Evolutionary conservation across 2,888 invertebrate species (phyloP), one percentile per base, ranked within the genome.

Genomic region (Chymomyza amoena): DNA sequence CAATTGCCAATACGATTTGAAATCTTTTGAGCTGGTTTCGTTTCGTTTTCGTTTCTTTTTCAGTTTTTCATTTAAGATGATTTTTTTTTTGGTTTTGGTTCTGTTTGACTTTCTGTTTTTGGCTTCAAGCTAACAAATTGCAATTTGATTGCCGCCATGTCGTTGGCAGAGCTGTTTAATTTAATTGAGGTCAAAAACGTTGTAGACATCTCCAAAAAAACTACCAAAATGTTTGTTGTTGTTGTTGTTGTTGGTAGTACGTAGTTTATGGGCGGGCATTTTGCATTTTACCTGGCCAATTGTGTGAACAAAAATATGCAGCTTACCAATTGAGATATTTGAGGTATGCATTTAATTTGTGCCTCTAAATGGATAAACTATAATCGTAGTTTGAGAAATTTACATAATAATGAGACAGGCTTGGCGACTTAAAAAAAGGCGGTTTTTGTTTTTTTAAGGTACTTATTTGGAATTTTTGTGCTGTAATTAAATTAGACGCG

Each of bases 121-220:
- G 76, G 70, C 52, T 72, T 63, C 18, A 39, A 15, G 59, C 61
- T 68, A 61, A 75, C 84, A 86, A 85, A 85, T 84, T 84, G 80
- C 82, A 76, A 79, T 80, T 86, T 85, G 75, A 85, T 86, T 85
- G 84, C 73, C 61, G 84, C 73, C 61, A 76, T 70, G 63, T 67
- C 64, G 57, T 57, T 25, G 57, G 15, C 57, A 63, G 57, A 69
- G 61, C 18, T 64, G 69, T 66, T 77, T 70, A 59, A 74, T 75
- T 66, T 77, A 84, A 85, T 85, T 85, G 82, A 84, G 84, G 87
- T 86, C 87, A 85, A 79, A 84, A 79, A 61, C 73, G 64, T 67
- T 76, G 76, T 80, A 73, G 61, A 68, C 73, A 75, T 83, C 83
- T 73, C 73, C 78, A 72, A 78, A 82, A 72, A 18, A 25, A n/a